Percentiles rank a stretch among this genome's conserved stretches.
Evolutionary conservation across 1,140 invertebrate genomes (phyloP).

Genomic region (fruit fly (Drosophila melanogaster)): DNA sequence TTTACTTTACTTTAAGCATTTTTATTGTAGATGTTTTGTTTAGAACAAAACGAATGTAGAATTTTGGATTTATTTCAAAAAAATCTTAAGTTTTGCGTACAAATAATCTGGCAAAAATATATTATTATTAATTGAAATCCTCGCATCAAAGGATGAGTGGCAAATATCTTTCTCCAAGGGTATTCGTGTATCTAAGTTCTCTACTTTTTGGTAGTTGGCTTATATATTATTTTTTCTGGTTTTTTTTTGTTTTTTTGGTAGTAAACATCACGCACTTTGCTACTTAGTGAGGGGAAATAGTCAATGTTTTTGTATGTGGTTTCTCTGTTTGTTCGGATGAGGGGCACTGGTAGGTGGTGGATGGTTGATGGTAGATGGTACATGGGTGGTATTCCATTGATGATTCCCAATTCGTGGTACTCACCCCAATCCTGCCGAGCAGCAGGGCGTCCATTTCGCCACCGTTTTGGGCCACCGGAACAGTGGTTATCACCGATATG

Average conservation of each 20-base stretch:
- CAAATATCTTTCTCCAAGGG: constrained; percentile 22
- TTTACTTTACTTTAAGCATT: too few relatives aligned
- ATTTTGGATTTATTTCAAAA: too few relatives aligned
- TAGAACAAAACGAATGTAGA: too few relatives aligned
- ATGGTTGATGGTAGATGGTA: background rate
- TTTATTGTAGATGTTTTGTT: too few relatives aligned
- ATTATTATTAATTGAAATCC: too few relatives aligned
- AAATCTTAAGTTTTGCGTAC: too few relatives aligned
- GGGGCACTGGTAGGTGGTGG: constrained; percentile 5
- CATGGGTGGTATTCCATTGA: constrained; percentile 1
- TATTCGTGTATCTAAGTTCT: constrained; percentile 2
- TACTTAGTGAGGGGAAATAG: constrained; percentile 63
- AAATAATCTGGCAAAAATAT: too few relatives aligned
- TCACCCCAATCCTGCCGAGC: constrained; percentile 90
- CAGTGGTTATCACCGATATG: constrained; percentile 84
- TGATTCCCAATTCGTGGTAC: constrained; percentile 60
- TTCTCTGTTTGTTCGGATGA: constrained; percentile 36
- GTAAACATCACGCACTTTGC: constrained; percentile 72
- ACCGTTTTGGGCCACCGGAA: constrained; percentile 85
- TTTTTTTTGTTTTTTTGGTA: constrained; percentile 1
- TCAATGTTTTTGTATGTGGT: constrained; percentile 51
- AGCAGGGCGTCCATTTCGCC: constrained; percentile 91
- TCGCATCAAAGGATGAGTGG: too few relatives aligned
- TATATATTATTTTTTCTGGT: background rate
- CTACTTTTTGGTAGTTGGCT: constrained; percentile 4